Base-by-base conservation (phyloP, 1,140 invertebrate genomes). In the Aphaenogaster rudis region DNA sequence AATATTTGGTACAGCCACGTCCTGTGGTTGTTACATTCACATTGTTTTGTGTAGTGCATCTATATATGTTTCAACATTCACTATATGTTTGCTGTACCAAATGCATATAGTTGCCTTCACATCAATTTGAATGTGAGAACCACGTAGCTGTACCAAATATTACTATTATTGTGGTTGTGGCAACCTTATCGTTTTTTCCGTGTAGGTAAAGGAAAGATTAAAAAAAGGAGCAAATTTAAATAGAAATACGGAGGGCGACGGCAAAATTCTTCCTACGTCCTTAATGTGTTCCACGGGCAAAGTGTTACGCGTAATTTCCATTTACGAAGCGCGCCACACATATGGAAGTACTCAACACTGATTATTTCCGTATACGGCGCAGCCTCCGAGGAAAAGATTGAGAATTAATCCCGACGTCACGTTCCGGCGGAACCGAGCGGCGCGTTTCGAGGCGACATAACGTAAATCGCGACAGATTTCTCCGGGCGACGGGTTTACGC, bases 391-490 rank as follows among this genome's bases (percentile, higher is more conserved):
- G 52, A 74, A 84, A 61, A 84, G 80, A 84, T 84, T 8, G 69
- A 76, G 54, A 76, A 84, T 84, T 84, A 84, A 84, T 84, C 42
- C 64, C 69, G 69, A 84, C 69, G 42, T 84, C 80, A 84, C 80
- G 69, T 84, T 50, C 50, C 63, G 52, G 13, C 57, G n/a, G 33
- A 48, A 48, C 33, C 64, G 48, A 57, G 36, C 69, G 80, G 17
- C 17, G 42, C 42, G 67, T 76, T 71, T 45, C 50, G 17, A 76
- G 63, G 57, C n/a, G 77, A 80, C 85, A 36, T 80, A 81, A 63
- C 42, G 86, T 82, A 84, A 63, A 69, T 87, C 66, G 79, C 86
- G 42, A 36, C 54, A 61, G 67, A 67, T 87, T 82, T 84, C 78
- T 82, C 54, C 79, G 21, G 21, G 79, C 52, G 50, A 66, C 36